Conservation (phyloP, 2,888 invertebrate genomes). For the Zygaena filipendulae region DNA sequence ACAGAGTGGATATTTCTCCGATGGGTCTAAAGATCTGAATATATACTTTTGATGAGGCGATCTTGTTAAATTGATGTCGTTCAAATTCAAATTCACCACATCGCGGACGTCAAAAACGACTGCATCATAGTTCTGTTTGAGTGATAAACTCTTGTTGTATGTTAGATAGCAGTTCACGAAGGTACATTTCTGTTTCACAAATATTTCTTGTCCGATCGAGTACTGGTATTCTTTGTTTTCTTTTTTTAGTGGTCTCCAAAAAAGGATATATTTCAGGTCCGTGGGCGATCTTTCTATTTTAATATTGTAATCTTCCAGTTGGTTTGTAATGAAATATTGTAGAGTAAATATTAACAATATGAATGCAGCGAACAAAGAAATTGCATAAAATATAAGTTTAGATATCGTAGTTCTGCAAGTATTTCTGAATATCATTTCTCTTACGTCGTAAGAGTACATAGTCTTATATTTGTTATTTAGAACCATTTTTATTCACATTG, state of each 20-base stretch:
- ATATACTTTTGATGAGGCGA: constrained; percentile 39
- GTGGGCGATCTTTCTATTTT: constrained; percentile 24
- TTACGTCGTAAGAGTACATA: constrained; percentile 32
- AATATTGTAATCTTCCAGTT: constrained; percentile 5
- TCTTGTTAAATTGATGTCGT: constrained; percentile 26
- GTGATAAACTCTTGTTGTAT: constrained; percentile 30
- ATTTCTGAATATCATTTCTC: constrained; percentile 31
- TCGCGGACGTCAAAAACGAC: constrained; percentile 37
- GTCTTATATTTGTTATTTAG: too few species aligned
- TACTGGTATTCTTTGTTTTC: constrained; percentile 20
- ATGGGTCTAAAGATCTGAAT: constrained; percentile 39
- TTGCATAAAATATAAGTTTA: constrained; percentile 22
- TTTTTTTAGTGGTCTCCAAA: constrained; percentile 31
- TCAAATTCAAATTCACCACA: constrained; percentile 23
- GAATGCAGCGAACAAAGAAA: constrained; percentile 18
- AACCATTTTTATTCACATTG: too few species aligned
- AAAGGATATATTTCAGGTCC: constrained; percentile 49
- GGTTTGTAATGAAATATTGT: constrained; percentile 23
- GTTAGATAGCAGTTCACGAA: constrained; percentile 47
- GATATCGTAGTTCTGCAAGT: constrained; percentile 22
- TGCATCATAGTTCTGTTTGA: constrained; percentile 36
- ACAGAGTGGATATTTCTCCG: constrained; percentile 37
- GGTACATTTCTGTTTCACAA: constrained; percentile 43
- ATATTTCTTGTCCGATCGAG: constrained; percentile 29
- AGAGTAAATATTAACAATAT: constrained; percentile 25